Evolutionary conservation across 1,140 invertebrate genomes (phyloP).

Genomic region (honey bee (Apis mellifera)): Amel_HAv3.1 CM009938.2:11653501-11654000

Average conservation of each 20-base stretch:
- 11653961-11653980: neutral
- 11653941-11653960: neutral
- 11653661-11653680: conserved; percentile 3
- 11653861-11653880: neutral
- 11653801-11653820: conserved; percentile 40
- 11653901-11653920: neutral
- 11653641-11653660: conserved; percentile 17
- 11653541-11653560: neutral
- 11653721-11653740: conserved; percentile 20
- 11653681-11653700: conserved; percentile 8
- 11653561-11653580: conserved; percentile 12
- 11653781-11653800: conserved; percentile 11
- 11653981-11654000: neutral
- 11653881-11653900: too few species aligned
- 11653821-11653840: conserved; percentile 32
- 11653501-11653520: conserved; percentile 1
- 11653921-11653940: neutral
- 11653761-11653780: conserved; percentile 24
- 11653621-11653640: conserved; percentile 12
- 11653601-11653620: conserved; percentile 12
- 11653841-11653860: neutral
- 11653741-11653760: neutral
- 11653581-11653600: conserved; percentile 16
- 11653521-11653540: neutral
- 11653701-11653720: neutral